A percentile compares a stretch with the other conserved stretches of the same genome.
These are phyloP conservation scores for Leucoptera coffeella DNA, from an alignment of 2,888 invertebrate genomes.

Conservation along the genomic window DNA sequence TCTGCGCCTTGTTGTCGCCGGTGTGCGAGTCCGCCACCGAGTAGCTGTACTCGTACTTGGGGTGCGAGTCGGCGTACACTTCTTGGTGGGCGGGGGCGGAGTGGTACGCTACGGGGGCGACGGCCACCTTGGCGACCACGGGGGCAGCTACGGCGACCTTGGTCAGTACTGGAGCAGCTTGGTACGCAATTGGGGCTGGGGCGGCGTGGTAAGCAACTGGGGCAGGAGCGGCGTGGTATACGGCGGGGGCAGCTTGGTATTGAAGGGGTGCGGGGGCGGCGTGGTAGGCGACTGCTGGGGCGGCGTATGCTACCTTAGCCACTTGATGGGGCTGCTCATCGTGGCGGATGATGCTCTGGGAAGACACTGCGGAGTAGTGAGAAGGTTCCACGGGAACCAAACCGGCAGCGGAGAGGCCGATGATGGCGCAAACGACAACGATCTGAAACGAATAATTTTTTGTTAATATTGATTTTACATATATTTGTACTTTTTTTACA, in stretches of 20 bases:
- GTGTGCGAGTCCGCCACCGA: constrained; percentile 37
- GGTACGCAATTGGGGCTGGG: constrained; percentile 8
- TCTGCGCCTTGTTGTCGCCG: constrained; percentile 42
- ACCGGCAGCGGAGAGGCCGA: constrained; percentile 11
- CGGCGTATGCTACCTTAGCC: constrained; percentile 7
- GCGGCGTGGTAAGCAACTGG: constrained; percentile 11
- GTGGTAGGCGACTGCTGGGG: constrained; percentile 10
- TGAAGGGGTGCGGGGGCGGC: constrained; percentile 9
- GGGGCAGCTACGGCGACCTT: constrained; percentile 10
- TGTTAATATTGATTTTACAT: no score
- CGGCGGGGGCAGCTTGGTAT: constrained; percentile 8
- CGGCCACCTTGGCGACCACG: no score
- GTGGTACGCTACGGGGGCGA: constrained; percentile 10
- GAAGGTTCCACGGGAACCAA: constrained; percentile 8
- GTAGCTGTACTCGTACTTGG: constrained; percentile 38
- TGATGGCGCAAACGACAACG: constrained; percentile 10
- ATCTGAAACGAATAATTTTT: constrained; percentile 6
- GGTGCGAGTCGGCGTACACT: constrained; percentile 14
- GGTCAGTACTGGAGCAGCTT: constrained; percentile 9
- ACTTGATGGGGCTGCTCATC: constrained; percentile 2
- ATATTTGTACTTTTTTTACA: no score
- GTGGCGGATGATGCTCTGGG: no score
- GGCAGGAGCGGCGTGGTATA: constrained; percentile 10
- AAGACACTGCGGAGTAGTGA: constrained; percentile 9
- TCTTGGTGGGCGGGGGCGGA: constrained; percentile 8